Evolutionary conservation across 1,140 invertebrate species (phyloP), one percentile per base, ranked within the genome.

Genomic region (Atta colombica): DNA sequence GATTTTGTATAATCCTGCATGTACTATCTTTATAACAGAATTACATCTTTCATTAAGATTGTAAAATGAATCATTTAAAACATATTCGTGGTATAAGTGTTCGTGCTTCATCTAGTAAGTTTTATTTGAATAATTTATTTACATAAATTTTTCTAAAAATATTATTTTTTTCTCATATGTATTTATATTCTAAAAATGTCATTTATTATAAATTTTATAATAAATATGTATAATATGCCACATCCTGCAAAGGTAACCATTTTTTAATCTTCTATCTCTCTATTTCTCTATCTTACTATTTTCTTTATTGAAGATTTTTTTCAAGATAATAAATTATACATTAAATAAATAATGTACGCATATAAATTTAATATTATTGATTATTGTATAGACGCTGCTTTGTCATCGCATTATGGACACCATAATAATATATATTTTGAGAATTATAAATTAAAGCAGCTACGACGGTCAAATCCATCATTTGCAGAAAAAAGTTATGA

Each of bases 51-150:
- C 5, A 21, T 69, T 18, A 74, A 35, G 7, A 63, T 35, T 14
- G 3, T 31, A 87, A 51, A 58, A 93, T 93, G 92, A 93, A 93
- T 81, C 90, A 85, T 51, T 63, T 93, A 45, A 93, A 92, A 68
- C 77, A 87, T 6, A 87, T 92, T n/a, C 21, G 89, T 21, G 78
- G 85, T 28, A 49, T 88, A 16, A 89, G 72, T 12, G 65, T 89
- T 28, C 80, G 74, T 31, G 63, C 80, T 58, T 63, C 89, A 55
- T 72, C 90, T 5, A 80, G 91, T 92, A 89, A 90, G 89, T 63
- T 28, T 60, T 5, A 16, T n/a, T 5, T 4, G 28, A 35, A 18
- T 74, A 68, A 63, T 88, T 51, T 55, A 77, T 25, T 69, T 2
- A 8, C 4, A 8, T n/a, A 28, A 3, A 78, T 71, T 61, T 31